Base-by-base conservation (phyloP, 1,140 invertebrate species). In the Aphelenchoides fujianensis region DNA sequence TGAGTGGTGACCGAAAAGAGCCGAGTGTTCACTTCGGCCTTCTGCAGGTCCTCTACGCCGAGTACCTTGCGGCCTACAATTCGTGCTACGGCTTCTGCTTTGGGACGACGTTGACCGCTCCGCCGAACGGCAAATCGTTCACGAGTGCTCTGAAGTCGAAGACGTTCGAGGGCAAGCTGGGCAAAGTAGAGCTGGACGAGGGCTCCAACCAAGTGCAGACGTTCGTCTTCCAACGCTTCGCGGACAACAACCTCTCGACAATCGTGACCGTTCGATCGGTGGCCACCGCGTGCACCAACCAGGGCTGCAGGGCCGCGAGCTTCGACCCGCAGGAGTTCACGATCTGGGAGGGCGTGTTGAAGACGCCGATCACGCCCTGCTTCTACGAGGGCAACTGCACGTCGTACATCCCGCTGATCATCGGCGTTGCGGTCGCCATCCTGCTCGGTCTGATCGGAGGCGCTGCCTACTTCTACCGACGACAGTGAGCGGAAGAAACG, bases 311-410 rank as follows among this genome's bases (percentile, higher is more conserved):
- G 0, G 32, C 71, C 16, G 35, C 74, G 35, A 12, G 2, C 12
- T 73, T 70, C 2, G 71, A 35, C 2, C 69, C 37, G 7, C 32
- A 32, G 9, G 69, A 78, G 19, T 31, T 28, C 9, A 16, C 32
- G 23, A 19, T 76, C 19, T 76, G 75, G 75, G 12, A 55, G 12
- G 31, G 37, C 9, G 48, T 59, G 31, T 48, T 61, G 23, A 52
- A 41, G n/a, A 3, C 12, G 0, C 9, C 73, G 35, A 68, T 74
- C 2, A 61, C 75, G 31, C 35, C 59, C 31, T 81, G 76, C 52
- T 80, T 68, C 30, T 78, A 78, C 52, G 52, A 16, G 12, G 78
- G 76, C 7, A 76, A 72, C 34, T 78, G 78, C 57, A 34, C 75
- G 5, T 79, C 31, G 37, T 67, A 53, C 37, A 31, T 64, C 2